phyloP scores from a whole-genome alignment of 2,113 vertebrate genomes.

The Phrynosoma blainvillii region DNA sequence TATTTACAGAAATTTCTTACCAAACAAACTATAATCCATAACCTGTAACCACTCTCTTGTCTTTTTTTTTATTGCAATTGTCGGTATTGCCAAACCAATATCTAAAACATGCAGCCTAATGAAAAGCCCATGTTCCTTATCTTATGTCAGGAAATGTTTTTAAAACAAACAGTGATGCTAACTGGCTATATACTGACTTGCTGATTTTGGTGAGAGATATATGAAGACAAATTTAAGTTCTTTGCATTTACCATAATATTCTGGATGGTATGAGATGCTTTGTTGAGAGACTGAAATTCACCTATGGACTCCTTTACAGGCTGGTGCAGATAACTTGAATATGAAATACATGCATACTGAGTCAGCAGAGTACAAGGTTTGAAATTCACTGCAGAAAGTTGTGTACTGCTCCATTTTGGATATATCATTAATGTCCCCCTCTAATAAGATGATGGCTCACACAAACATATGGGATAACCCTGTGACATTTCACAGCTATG shows the following conservation, averaged over 20 bases:
- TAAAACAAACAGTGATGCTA: neutral
- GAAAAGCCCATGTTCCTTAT: neutral
- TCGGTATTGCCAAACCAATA: neutral
- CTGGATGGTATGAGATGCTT: neutral
- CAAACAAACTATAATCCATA: neutral
- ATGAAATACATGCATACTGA: neutral
- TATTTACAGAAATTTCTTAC: neutral
- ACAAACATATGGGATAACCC: neutral
- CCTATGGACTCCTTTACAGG: neutral
- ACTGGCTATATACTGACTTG: neutral
- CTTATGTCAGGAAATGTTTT: neutral
- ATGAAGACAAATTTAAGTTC: neutral
- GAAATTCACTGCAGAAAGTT: neutral
- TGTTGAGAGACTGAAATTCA: neutral
- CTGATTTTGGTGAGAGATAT: neutral
- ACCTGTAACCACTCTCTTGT: conserved; percentile 23
- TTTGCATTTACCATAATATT: neutral
- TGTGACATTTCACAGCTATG: neutral
- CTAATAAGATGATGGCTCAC: neutral
- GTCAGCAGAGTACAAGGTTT: neutral
- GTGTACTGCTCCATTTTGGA: neutral
- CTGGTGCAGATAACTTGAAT: neutral
- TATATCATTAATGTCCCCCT: neutral
- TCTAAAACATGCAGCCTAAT: neutral
- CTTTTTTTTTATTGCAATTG: conserved; percentile 11